Conservation (phyloP, 2,888 invertebrate species). For the Amiota communis region DNA sequence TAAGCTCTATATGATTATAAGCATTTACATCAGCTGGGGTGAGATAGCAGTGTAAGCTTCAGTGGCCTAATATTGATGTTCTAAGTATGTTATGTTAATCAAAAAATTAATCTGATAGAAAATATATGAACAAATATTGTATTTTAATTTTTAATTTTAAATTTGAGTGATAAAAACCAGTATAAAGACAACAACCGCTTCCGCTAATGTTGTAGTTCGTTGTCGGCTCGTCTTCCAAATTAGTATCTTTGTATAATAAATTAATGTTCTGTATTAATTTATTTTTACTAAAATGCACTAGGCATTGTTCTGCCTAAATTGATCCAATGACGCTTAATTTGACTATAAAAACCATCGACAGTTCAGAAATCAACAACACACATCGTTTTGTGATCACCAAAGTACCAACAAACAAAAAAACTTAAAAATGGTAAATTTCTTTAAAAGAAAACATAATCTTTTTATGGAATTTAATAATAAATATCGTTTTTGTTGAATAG, state of each 20-base stretch:
- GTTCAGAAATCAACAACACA: slow-evolving; percentile 56
- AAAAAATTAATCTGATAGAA: too few species aligned
- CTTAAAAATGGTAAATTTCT: slow-evolving; percentile 49
- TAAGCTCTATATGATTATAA: too few species aligned
- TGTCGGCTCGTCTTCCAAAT: background rate
- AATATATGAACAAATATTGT: too few species aligned
- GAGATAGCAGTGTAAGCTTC: too few species aligned
- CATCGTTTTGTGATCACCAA: slow-evolving; percentile 45
- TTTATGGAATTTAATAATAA: background rate
- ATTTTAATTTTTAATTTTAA: too few species aligned
- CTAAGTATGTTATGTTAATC: too few species aligned
- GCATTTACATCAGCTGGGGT: too few species aligned
- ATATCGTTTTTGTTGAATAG: slow-evolving; percentile 30
- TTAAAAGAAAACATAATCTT: background rate
- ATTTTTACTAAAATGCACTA: slow-evolving; percentile 1
- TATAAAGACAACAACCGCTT: slow-evolving; percentile 50
- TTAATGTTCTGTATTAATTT: background rate
- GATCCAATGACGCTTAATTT: slow-evolving; percentile 14
- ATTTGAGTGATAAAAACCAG: slow-evolving; percentile 45
- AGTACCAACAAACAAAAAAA: slow-evolving; percentile 40
- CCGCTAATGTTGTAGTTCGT: slow-evolving; percentile 14
- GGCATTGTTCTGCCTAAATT: background rate
- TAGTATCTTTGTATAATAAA: too few species aligned
- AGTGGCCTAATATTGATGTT: too few species aligned
- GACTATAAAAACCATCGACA: slow-evolving; percentile 56